Conservation (phyloP, 2,113 vertebrate genomes). For the Pteronura brasiliensis region DNA sequence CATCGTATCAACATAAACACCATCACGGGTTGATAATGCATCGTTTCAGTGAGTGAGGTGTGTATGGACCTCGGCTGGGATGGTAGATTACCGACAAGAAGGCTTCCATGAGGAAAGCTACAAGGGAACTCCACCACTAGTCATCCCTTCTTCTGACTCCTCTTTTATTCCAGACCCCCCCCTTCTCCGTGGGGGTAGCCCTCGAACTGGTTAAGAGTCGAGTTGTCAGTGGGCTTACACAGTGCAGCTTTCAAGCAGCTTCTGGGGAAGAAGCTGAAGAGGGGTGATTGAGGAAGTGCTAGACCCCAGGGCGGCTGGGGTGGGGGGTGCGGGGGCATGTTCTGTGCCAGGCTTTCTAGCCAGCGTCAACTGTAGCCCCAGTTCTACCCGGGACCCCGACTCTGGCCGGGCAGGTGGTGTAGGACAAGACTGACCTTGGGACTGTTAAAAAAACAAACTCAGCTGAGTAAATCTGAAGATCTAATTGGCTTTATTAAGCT, state of each 20-base stretch:
- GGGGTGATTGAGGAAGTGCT: rapidly evolving
- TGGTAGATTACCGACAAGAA: neutral
- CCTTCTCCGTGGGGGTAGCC: neutral
- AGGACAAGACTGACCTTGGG: neutral
- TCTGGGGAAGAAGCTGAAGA: neutral
- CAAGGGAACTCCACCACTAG: rapidly evolving
- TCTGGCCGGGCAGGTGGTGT: neutral
- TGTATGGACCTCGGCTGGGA: rapidly evolving
- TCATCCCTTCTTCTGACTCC: rapidly evolving
- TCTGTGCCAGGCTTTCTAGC: rapidly evolving
- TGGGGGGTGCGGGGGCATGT: no score
- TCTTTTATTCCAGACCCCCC: no score
- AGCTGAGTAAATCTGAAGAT: neutral
- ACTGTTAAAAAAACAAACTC: neutral
- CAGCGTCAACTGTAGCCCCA: rapidly evolving
- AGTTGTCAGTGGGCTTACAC: neutral
- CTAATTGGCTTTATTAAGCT: neutral
- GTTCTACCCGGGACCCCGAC: rapidly evolving
- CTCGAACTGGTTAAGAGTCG: rapidly evolving
- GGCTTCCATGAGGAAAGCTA: neutral
- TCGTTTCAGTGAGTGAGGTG: rapidly evolving
- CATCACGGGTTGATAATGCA: rapidly evolving
- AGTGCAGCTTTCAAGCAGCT: rapidly evolving
- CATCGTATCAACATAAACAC: rapidly evolving
- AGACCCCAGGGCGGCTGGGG: rapidly evolving